Evolutionary conservation across 2,113 vertebrate species (phyloP).

Genomic region (Micronycteris hirsuta): DNA sequence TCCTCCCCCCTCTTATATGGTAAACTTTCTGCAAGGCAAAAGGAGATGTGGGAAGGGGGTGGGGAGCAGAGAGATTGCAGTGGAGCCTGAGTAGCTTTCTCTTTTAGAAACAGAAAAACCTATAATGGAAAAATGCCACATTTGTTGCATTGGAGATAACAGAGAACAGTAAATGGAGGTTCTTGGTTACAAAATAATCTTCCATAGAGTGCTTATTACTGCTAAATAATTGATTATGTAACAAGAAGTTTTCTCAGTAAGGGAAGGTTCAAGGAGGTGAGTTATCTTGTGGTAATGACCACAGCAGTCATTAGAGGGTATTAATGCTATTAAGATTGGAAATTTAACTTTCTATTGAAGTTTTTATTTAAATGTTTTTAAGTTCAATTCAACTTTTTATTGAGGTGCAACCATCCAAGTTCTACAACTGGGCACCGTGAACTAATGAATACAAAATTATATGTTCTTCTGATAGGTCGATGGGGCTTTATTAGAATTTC

Average conservation of each 20-base stretch:
- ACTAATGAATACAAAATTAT: slow-evolving; percentile 85
- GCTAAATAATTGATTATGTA: slow-evolving; percentile 79
- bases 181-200: slow-evolving; percentile 77
- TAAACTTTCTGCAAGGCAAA: slow-evolving; percentile 44
- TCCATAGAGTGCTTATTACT: slow-evolving; percentile 73
- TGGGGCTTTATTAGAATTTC: slow-evolving; percentile 82
- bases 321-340: slow-evolving; percentile 82
- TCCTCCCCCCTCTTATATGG: slow-evolving; percentile 15
- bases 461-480: slow-evolving; percentile 81
- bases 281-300: slow-evolving; percentile 81
- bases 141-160: slow-evolving; percentile 72
- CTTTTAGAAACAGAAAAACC: slow-evolving; percentile 67
- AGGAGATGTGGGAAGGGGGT: background rate
- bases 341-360: slow-evolving; percentile 84
- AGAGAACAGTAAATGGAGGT: slow-evolving; percentile 70
- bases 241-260: slow-evolving; percentile 74
- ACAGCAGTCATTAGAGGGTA: slow-evolving; percentile 79
- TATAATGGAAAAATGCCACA: slow-evolving; percentile 69
- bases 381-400: slow-evolving; percentile 85
- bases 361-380: slow-evolving; percentile 86
- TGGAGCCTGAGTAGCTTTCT: slow-evolving; percentile 28
- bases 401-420: slow-evolving; percentile 85
- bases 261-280: slow-evolving; percentile 79
- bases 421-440: slow-evolving; percentile 78
- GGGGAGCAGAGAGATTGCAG: background rate